Evolutionary conservation across 2,113 vertebrate genomes (phyloP).

Genomic region (Heptranchias perlo): DNA sequence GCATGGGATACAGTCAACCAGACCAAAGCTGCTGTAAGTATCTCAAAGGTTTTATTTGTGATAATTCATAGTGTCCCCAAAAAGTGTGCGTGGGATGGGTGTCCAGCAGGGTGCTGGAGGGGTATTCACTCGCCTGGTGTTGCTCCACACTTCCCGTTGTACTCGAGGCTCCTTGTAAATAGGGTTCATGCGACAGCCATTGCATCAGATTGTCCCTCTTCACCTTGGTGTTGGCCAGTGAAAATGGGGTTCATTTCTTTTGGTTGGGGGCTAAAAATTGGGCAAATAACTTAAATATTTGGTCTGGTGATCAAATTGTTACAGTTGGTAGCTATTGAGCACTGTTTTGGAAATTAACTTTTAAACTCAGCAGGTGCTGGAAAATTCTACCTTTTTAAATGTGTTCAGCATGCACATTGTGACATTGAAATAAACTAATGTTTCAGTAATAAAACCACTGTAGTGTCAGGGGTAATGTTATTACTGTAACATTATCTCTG

Average conservation of each 20-base stretch:
- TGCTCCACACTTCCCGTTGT: constrained; percentile 37
- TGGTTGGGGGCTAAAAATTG: neutral
- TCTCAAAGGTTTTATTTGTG: constrained; percentile 36
- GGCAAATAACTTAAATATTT: neutral
- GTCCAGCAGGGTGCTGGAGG: constrained; percentile 2
- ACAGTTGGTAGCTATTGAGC: neutral
- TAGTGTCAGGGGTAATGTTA: neutral
- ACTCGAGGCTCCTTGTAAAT: neutral
- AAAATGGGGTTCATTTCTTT: neutral
- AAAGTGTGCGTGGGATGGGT: constrained; percentile 30
- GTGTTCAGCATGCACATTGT: neutral
- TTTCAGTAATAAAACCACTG: neutral
- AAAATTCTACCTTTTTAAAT: neutral
- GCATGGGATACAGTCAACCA: constrained; percentile 75
- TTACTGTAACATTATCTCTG: neutral
- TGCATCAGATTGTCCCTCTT: neutral
- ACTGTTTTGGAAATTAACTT: neutral
- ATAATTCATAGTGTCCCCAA: constrained; percentile 26
- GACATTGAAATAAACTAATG: neutral
- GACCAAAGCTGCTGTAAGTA: constrained; percentile 90
- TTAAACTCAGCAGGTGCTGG: neutral
- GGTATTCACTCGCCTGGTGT: constrained; percentile 41
- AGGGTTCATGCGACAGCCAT: neutral
- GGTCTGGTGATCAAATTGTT: neutral
- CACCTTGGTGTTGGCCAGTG: neutral